phyloP scores from a whole-genome alignment of 2,797 vertebrate species.

The Tinamus major region DNA sequence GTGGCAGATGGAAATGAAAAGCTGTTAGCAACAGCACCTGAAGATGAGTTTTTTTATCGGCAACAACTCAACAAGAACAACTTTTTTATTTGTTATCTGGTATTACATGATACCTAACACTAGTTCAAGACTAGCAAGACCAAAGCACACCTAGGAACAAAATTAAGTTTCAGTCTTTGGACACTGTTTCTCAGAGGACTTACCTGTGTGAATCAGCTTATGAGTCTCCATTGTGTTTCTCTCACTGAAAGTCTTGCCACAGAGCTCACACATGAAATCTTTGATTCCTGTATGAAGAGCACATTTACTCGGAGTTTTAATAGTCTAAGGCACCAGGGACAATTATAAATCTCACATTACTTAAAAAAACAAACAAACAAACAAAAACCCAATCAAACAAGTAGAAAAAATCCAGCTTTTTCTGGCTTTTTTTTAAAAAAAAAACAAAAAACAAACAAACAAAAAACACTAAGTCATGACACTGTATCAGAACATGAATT shows the following conservation, averaged over 20 bases:
- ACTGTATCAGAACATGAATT: neutral
- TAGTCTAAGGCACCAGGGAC: neutral
- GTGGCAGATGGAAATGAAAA: slow-evolving; percentile 47
- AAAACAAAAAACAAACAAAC: neutral
- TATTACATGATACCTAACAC: neutral
- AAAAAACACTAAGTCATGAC: neutral
- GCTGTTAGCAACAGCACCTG: neutral
- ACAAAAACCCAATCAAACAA: neutral
- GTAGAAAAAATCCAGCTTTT: neutral
- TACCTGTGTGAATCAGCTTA: slow-evolving; percentile 93
- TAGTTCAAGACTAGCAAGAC: neutral
- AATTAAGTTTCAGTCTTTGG: neutral
- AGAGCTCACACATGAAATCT: slow-evolving; percentile 99
- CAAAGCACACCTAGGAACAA: neutral
- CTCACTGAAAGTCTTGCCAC: slow-evolving; percentile 98
- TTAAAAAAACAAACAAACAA: neutral
- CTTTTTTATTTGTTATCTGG: neutral
- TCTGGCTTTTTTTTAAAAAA: neutral
- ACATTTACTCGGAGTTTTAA: slow-evolving; percentile 7
- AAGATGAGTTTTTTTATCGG: neutral
- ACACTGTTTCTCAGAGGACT: slow-evolving; percentile 23
- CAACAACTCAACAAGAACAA: neutral
- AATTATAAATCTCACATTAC: neutral
- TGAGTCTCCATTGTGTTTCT: slow-evolving; percentile 97
- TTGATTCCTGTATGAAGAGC: slow-evolving; percentile 88